Evolutionary conservation across 1,140 invertebrate species (phyloP).

Genomic region (Theocolax elegans): DNA sequence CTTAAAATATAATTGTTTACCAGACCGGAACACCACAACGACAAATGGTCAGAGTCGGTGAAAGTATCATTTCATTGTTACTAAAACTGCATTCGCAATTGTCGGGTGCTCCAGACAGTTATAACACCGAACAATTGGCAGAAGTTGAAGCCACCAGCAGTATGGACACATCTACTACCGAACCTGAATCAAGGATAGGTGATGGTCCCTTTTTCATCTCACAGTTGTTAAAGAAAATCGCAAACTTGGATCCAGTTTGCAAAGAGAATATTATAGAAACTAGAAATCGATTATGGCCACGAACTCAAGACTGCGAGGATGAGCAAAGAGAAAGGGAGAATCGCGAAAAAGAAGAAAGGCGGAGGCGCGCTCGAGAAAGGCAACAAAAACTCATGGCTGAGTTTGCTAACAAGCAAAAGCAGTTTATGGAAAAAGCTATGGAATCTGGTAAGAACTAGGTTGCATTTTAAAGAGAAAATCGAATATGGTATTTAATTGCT

Average conservation of each 20-base stretch:
- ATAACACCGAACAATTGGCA: slow-evolving; percentile 70
- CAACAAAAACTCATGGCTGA: slow-evolving; percentile 93
- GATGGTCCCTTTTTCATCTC: slow-evolving; percentile 90
- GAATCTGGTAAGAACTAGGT: slow-evolving; percentile 68
- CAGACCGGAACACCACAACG: slow-evolving; percentile 50
- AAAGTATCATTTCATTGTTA: slow-evolving; percentile 91
- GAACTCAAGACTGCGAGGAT: slow-evolving; percentile 80
- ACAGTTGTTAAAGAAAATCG: slow-evolving; percentile 79
- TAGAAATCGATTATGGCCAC: slow-evolving; percentile 80
- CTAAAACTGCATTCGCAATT: slow-evolving; percentile 94
- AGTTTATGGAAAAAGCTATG: slow-evolving; percentile 90
- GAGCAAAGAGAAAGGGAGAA: slow-evolving; percentile 78
- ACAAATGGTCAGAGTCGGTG: slow-evolving; percentile 74
- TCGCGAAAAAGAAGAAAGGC: slow-evolving; percentile 82
- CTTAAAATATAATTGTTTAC: slow-evolving; percentile 28
- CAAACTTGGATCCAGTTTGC: slow-evolving; percentile 76
- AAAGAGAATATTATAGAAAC: slow-evolving; percentile 76
- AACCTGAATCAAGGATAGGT: slow-evolving; percentile 74
- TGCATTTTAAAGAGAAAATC: not conserved
- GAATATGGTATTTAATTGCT: not conserved
- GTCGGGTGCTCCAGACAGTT: slow-evolving; percentile 84
- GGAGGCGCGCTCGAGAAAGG: slow-evolving; percentile 85
- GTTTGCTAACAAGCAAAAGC: slow-evolving; percentile 90
- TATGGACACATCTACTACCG: slow-evolving; percentile 49
- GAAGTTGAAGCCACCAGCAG: slow-evolving; percentile 57